phyloP scores from a whole-genome alignment of 2,113 vertebrate genomes.

The Myotis lucifugus region DNA sequence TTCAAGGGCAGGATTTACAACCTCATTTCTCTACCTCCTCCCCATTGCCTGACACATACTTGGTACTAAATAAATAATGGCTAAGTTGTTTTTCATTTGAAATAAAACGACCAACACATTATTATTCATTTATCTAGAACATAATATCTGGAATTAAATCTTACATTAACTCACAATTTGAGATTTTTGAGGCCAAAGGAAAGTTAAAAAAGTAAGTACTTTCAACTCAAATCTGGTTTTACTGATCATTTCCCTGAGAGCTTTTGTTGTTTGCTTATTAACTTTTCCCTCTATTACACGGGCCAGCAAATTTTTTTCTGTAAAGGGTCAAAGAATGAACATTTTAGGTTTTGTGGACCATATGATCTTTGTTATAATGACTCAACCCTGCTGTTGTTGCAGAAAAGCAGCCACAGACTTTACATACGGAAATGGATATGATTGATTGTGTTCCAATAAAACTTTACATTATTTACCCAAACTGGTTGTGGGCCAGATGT shows the following conservation, averaged over 20 bases:
- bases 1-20: constrained; percentile 10
- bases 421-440: neutral
- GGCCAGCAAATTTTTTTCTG: neutral
- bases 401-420: neutral
- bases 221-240: constrained; percentile 3
- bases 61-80: constrained; percentile 7
- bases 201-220: constrained; percentile 23
- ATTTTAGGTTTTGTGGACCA: constrained; percentile 6
- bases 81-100: neutral
- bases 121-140: neutral
- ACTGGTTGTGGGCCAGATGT: neutral
- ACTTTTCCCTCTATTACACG: neutral
- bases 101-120: neutral
- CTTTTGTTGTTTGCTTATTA: neutral
- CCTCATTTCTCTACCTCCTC: neutral
- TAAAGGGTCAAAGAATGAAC: neutral
- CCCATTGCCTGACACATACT: neutral
- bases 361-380: neutral
- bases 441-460: neutral
- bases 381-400: neutral
- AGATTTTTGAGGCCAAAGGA: neutral
- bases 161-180: constrained; percentile 15
- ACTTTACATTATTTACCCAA: neutral
- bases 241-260: neutral
- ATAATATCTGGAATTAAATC: constrained; percentile 7